phyloP scores from a whole-genome alignment of 2,888 invertebrate genomes.

The Drosophila stalkeri region DNA sequence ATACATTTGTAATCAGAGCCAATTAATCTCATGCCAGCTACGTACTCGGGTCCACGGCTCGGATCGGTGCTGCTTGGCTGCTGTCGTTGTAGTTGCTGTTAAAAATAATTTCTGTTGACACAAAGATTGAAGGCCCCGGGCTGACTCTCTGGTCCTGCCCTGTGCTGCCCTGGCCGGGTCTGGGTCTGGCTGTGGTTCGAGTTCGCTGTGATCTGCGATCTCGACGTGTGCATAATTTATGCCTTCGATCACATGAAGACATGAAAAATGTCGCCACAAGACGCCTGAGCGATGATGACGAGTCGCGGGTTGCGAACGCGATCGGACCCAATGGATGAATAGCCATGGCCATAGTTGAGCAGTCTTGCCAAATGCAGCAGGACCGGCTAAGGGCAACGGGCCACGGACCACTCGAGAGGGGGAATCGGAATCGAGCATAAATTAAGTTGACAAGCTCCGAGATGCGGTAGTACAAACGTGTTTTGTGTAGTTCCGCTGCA shows the following conservation, averaged over 20 bases:
- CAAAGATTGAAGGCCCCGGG: slow-evolving; percentile 74
- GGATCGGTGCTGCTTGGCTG: slow-evolving; percentile 28
- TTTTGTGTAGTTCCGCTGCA: slow-evolving; percentile 51
- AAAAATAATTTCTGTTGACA: slow-evolving; percentile 82
- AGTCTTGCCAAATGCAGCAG: slow-evolving; percentile 73
- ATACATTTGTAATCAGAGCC: slow-evolving; percentile 77
- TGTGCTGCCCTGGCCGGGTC: not conserved
- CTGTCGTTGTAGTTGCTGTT: slow-evolving; percentile 69
- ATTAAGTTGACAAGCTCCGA: slow-evolving; percentile 77
- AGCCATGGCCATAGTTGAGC: slow-evolving; percentile 60
- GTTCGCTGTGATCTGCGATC: slow-evolving; percentile 49
- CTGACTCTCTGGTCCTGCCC: not conserved
- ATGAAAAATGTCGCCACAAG: slow-evolving; percentile 81
- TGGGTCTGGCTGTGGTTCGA: slow-evolving; percentile 6
- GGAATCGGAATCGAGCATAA: slow-evolving; percentile 72
- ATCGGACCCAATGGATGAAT: slow-evolving; percentile 45
- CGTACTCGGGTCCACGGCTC: slow-evolving; percentile 29
- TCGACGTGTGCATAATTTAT: slow-evolving; percentile 73
- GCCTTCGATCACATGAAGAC: slow-evolving; percentile 81
- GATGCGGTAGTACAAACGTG: slow-evolving; percentile 49
- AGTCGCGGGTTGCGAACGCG: slow-evolving; percentile 33
- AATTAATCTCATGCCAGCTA: slow-evolving; percentile 67
- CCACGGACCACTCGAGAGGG: not conserved
- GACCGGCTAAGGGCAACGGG: slow-evolving; percentile 12
- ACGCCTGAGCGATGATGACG: slow-evolving; percentile 76